Evolutionary conservation across 1,140 invertebrate species (phyloP).

Genomic region (Argopecten irradians): DNA sequence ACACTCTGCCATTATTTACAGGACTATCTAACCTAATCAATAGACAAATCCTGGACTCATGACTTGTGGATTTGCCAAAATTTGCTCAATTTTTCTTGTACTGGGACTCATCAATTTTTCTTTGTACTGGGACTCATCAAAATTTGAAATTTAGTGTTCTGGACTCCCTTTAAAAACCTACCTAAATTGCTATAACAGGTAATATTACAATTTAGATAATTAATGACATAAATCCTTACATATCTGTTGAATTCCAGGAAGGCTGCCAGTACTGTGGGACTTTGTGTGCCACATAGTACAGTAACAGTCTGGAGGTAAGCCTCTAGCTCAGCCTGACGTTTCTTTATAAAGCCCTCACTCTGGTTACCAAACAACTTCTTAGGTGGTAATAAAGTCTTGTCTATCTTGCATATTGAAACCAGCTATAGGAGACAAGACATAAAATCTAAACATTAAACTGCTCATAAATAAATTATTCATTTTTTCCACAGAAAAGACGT

Average conservation of each 20-base stretch:
- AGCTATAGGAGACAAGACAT: conserved; percentile 63
- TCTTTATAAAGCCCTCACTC: conserved; percentile 90
- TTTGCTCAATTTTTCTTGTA: no score
- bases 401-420: conserved; percentile 69
- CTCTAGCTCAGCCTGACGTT: conserved; percentile 86
- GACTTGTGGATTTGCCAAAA: no score
- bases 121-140: no score
- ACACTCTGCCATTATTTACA: no score
- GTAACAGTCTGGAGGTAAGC: conserved; percentile 85
- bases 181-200: no score
- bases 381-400: conserved; percentile 90
- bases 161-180: no score
- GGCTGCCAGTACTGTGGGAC: conserved; percentile 67
- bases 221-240: conserved; percentile 69
- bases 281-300: conserved; percentile 67
- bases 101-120: no score
- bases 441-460: conserved; percentile 3
- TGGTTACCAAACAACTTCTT: conserved; percentile 92
- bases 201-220: no score
- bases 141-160: no score
- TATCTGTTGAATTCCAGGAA: conserved; percentile 77
- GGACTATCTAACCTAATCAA: no score
- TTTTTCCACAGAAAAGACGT: neutral
- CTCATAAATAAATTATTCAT: neutral
- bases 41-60: no score